A percentile compares a stretch with the other conserved stretches of the same genome.
These are phyloP conservation scores for Bombus turneri DNA, from an alignment of 1,140 invertebrate species.

Conservation along the genomic window DNA sequence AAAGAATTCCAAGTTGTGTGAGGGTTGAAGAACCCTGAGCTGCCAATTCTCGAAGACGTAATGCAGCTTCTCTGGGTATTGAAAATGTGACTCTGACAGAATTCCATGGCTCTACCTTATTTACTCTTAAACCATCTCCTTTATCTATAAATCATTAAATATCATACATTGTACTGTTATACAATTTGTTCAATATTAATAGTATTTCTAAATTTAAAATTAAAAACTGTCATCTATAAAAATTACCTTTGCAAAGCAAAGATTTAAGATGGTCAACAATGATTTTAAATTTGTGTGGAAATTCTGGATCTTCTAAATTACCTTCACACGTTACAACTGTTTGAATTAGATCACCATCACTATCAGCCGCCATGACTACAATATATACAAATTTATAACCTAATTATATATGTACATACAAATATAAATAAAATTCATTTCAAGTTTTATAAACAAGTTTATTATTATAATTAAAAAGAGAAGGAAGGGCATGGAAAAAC, in stretches of 20 bases:
- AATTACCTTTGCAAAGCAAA: slow-evolving; percentile 87
- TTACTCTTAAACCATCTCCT: slow-evolving; percentile 84
- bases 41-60: slow-evolving; percentile 93
- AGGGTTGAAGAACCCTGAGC: slow-evolving; percentile 93
- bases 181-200: background rate
- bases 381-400: slow-evolving; percentile 32
- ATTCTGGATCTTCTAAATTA: slow-evolving; percentile 89
- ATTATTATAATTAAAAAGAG: background rate
- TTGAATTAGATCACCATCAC: slow-evolving; percentile 88
- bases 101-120: slow-evolving; percentile 99
- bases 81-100: slow-evolving; percentile 98
- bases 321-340: slow-evolving; percentile 92
- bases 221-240: background rate
- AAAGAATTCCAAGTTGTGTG: slow-evolving; percentile 95
- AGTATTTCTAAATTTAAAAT: background rate
- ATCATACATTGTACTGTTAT: background rate
- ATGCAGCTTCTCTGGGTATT: slow-evolving; percentile 96
- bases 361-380: slow-evolving; percentile 88
- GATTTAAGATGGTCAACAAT: slow-evolving; percentile 87
- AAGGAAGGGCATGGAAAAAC: too few relatives aligned
- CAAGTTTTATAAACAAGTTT: background rate
- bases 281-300: slow-evolving; percentile 86
- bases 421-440: background rate
- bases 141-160: slow-evolving; percentile 76
- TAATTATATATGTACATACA: background rate